Conservation (phyloP, 1,140 invertebrate species). For the Trialeurodes vaporariorum region DNA sequence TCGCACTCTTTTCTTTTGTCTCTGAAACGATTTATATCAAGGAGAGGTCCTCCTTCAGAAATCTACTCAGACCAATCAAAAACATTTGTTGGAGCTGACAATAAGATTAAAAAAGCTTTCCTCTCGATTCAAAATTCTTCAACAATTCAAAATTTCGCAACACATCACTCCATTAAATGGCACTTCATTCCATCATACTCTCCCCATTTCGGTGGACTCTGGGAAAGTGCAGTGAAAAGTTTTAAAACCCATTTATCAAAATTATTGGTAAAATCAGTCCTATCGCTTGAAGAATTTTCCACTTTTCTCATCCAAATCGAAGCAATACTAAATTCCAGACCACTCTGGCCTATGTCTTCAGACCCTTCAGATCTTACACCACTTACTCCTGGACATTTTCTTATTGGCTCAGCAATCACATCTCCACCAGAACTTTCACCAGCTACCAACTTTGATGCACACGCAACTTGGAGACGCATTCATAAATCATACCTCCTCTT, state of each 20-base stretch:
- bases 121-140: no score
- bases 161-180: constrained; percentile 20
- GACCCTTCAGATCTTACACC: constrained; percentile 22
- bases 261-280: neutral
- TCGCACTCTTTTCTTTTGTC: constrained; percentile 33
- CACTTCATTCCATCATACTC: constrained; percentile 24
- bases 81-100: constrained; percentile 30
- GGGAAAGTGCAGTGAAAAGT: constrained; percentile 26
- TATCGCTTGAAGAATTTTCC: constrained; percentile 2
- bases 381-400: constrained; percentile 28
- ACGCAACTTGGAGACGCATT: no score
- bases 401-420: constrained; percentile 20
- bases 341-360: constrained; percentile 17
- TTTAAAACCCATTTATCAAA: constrained; percentile 25
- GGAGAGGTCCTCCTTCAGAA: constrained; percentile 28
- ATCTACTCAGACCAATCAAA: constrained; percentile 33
- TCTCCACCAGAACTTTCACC: neutral
- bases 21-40: constrained; percentile 32
- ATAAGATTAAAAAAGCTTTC: constrained; percentile 15
- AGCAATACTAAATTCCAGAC: constrained; percentile 29
- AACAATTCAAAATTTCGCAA: neutral
- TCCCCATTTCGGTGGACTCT: constrained; percentile 29
- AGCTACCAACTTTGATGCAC: no score
- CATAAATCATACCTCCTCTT: no score
- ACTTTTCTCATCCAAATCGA: constrained; percentile 17